Evolutionary conservation across 2,888 invertebrate genomes (phyloP), one percentile per base, ranked within the genome.

Genomic region (Conomelus anceps): DNA sequence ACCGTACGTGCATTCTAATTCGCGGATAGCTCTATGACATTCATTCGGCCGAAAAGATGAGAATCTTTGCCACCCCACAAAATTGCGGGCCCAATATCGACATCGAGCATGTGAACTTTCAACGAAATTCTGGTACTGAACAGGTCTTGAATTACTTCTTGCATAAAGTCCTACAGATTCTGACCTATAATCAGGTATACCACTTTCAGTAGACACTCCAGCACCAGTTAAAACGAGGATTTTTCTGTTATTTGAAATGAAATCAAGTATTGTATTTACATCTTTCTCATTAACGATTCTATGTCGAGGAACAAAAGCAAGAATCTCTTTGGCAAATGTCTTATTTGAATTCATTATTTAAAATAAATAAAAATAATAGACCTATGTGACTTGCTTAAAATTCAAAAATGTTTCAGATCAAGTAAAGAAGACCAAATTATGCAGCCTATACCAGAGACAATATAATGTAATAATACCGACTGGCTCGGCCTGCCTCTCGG

Each of bases 21-120:
- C 93, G 85, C 95, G 95, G 29, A 99, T 92, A 13, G 95, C 94
- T 89, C 94, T 92, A 94, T 99, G 99, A 6, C 95, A 95, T 0
- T 93, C 92, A 93, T 99, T 99, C 1, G 99, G 99, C 92, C 95
- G 93, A 20, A 96, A 94, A 22, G 94, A 93, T 22, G 98, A 97
- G 93, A 99, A 93, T 92, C 92, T 92, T 87, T 96, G 95, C 99
- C 99, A 99, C 0, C 98, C 99, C 17, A 98, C 95, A 93, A 96
- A 99, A 94, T 99, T 99, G 91, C 99, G 95, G 0, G 99, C 98
- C 99, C 99, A 99, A 93, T 98, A 99, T 89, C 98, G 94, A 93
- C 96, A 96, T 89, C 98, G 95, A 0, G 95, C 94, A 91, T 94
- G 93, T 3, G 95, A 94, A 29, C 95, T 96, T 91, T 95, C 95